These are phyloP conservation scores for Leucoptera coffeella DNA, from an alignment of 2,888 invertebrate genomes.

Conservation along the genomic window DNA sequence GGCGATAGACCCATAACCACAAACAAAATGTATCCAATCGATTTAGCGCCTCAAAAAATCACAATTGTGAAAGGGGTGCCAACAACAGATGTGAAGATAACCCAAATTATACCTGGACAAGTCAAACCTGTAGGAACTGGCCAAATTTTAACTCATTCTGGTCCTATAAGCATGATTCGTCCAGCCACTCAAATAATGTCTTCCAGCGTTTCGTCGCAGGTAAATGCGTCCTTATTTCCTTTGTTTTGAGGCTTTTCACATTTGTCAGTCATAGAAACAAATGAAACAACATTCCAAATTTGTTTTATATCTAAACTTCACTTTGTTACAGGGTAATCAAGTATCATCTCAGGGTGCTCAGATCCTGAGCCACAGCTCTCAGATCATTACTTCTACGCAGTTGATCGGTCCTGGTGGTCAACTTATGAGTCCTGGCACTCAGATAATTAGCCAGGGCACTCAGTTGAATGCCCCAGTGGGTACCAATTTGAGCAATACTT, in stretches of 20 bases:
- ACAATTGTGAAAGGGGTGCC: slow-evolving; percentile 43
- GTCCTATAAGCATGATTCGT: slow-evolving; percentile 34
- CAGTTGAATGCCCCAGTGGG: slow-evolving; percentile 30
- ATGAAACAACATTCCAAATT: no score
- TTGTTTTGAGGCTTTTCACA: no score
- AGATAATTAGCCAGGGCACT: slow-evolving; percentile 42
- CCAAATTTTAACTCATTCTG: slow-evolving; percentile 33
- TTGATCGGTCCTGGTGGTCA: slow-evolving; percentile 26
- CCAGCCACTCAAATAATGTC: slow-evolving; percentile 39
- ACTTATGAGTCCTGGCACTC: slow-evolving; percentile 31
- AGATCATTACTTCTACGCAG: slow-evolving; percentile 34
- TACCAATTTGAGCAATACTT: slow-evolving; percentile 11
- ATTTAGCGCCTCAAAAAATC: slow-evolving; percentile 47
- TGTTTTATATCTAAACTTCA: no score
- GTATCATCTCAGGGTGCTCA: slow-evolving; percentile 23
- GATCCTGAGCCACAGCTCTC: slow-evolving; percentile 26
- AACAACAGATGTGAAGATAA: slow-evolving; percentile 41
- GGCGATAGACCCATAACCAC: slow-evolving; percentile 51
- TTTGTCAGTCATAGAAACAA: no score
- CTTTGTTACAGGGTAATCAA: no score
- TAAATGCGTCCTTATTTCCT: no score
- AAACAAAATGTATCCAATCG: slow-evolving; percentile 52
- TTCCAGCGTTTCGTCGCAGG: slow-evolving; percentile 37
- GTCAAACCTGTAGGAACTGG: slow-evolving; percentile 24
- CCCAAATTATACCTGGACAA: slow-evolving; percentile 34